Conservation (phyloP, 2,888 invertebrate species). For the Polydesmus complanatus region DNA sequence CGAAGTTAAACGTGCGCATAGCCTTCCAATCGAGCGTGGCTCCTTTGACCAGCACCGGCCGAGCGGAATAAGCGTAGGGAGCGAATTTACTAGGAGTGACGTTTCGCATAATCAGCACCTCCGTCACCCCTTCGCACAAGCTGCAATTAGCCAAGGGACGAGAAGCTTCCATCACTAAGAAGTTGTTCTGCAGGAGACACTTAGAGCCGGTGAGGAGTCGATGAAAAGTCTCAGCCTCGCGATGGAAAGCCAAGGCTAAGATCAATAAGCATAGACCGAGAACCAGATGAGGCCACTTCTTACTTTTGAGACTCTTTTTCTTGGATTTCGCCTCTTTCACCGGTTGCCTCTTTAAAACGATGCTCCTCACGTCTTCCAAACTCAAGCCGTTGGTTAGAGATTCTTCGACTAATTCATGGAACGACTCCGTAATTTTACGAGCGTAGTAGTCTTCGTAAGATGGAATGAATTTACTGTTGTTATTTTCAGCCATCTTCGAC, state of each 20-base stretch:
- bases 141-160: slow-evolving; percentile 65
- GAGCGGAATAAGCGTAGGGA: slow-evolving; percentile 58
- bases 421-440: no score
- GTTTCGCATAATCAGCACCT: slow-evolving; percentile 40
- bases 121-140: slow-evolving; percentile 44
- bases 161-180: slow-evolving; percentile 72
- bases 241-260: no score
- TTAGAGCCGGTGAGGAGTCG: no score
- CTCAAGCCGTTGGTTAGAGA: no score
- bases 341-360: no score
- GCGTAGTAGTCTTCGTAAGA: neutral
- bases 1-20: slow-evolving; percentile 33
- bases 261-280: no score
- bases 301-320: no score
- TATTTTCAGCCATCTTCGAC: neutral
- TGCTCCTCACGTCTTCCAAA: no score
- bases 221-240: no score
- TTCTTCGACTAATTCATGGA: no score
- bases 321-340: no score
- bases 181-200: slow-evolving; percentile 69
- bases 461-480: neutral
- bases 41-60: slow-evolving; percentile 63
- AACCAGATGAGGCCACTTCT: no score
- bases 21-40: slow-evolving; percentile 68
- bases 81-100: slow-evolving; percentile 48